Percentiles rank a stretch among this genome's conserved stretches.
Conservation (phyloP, 2,797 vertebrate genomes). For the Meda fulgida region DNA sequence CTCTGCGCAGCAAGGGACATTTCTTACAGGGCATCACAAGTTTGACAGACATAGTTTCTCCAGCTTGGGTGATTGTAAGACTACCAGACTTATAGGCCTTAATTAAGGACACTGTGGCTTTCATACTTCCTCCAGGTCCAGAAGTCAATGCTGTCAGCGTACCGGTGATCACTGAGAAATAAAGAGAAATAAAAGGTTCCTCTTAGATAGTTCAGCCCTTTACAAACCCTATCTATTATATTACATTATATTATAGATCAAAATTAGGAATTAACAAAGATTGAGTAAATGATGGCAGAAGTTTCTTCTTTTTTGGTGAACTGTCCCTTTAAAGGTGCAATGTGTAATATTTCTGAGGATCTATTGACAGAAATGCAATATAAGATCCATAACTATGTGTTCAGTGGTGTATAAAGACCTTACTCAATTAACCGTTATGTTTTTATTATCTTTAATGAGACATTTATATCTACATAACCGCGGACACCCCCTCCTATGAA, state of each 20-base stretch:
- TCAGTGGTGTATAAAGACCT: too few relatives aligned
- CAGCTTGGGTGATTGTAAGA: conserved; percentile 75
- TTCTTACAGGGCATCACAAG: conserved; percentile 78
- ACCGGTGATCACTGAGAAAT: conserved; percentile 76
- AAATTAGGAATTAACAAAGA: background rate
- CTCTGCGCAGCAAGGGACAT: conserved; percentile 80
- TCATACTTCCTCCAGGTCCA: conserved; percentile 68
- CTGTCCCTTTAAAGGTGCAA: too few relatives aligned
- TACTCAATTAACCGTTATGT: too few relatives aligned
- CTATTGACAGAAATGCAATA: too few relatives aligned
- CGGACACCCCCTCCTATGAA: too few relatives aligned
- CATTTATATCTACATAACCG: too few relatives aligned
- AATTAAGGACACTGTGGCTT: conserved; percentile 74
- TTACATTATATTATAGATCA: background rate
- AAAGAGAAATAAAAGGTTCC: background rate
- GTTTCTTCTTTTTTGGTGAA: background rate
- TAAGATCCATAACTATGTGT: too few relatives aligned
- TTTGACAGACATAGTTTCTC: conserved; percentile 75
- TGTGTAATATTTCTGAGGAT: too few relatives aligned
- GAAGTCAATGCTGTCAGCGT: conserved; percentile 70
- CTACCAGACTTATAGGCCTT: conserved; percentile 77
- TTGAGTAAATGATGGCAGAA: background rate
- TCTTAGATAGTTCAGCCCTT: background rate
- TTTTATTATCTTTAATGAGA: too few relatives aligned
- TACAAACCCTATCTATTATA: too few relatives aligned